A percentile compares a stretch with the other conserved stretches of the same genome.
phyloP scores from a whole-genome alignment of 1,140 invertebrate species.

The Apolygus lucorum region DNA sequence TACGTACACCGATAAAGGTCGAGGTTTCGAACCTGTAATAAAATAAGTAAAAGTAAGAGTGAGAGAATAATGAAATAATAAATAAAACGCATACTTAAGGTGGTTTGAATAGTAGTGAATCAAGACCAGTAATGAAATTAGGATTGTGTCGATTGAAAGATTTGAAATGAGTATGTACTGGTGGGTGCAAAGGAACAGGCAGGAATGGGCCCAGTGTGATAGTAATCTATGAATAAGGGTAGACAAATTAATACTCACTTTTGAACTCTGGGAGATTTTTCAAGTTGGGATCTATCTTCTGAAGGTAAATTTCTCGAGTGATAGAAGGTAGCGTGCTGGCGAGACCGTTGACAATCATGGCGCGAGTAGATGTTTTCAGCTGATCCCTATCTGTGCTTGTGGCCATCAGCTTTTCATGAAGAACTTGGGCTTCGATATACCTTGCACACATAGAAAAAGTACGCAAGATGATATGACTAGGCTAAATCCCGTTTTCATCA shows the following conservation, averaged over 20 bases:
- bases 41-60: background rate
- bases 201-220: too few species aligned
- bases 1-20: background rate
- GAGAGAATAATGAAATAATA: background rate
- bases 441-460: too few species aligned
- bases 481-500: too few species aligned
- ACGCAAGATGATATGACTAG: too few species aligned
- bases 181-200: background rate
- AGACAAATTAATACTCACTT: background rate
- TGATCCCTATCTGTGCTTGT: background rate
- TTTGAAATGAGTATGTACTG: background rate
- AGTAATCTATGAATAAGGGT: too few species aligned
- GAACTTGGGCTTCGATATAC: background rate
- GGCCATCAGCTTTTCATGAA: background rate
- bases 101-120: too few species aligned
- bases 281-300: background rate
- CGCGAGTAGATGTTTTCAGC: background rate
- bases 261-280: constrained; percentile 1
- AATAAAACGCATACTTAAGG: too few species aligned
- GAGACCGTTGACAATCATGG: background rate
- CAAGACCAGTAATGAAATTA: too few species aligned
- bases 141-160: too few species aligned
- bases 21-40: constrained; percentile 1
- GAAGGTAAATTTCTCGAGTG: background rate
- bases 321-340: background rate